Percentiles rank a stretch among this genome's conserved stretches.
Conservation (phyloP, 2,113 vertebrate species). For the Phycodurus eques region DNA sequence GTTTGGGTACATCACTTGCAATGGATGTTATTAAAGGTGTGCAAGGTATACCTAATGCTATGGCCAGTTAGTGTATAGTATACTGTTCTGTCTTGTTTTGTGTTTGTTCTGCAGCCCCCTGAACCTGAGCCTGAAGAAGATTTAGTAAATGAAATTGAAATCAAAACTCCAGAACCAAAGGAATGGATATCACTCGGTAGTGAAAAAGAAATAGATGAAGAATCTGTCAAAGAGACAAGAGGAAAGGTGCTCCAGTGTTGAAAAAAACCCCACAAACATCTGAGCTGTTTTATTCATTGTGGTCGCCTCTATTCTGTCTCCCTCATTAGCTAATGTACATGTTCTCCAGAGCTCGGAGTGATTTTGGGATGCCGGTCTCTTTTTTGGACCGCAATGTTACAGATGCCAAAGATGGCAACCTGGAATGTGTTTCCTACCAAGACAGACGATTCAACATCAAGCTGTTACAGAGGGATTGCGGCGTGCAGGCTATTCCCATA, state of each 20-base stretch:
- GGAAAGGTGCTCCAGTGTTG: slow-evolving; percentile 44
- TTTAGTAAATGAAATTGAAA: slow-evolving; percentile 45
- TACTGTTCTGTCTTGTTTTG: neutral
- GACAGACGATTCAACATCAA: slow-evolving; percentile 81
- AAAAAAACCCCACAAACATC: slow-evolving; percentile 3
- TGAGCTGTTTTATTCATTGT: neutral
- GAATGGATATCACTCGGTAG: slow-evolving; percentile 87
- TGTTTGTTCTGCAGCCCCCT: slow-evolving; percentile 62
- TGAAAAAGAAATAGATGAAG: slow-evolving; percentile 86
- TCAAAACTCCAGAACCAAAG: slow-evolving; percentile 67
- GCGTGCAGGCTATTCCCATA: slow-evolving; percentile 69
- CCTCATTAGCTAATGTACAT: slow-evolving; percentile 73
- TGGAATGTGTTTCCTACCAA: slow-evolving; percentile 78
- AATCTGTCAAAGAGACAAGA: slow-evolving; percentile 72
- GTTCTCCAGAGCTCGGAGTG: slow-evolving; percentile 71
- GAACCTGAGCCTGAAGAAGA: slow-evolving; percentile 54
- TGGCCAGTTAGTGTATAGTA: neutral
- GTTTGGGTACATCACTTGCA: neutral
- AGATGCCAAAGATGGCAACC: slow-evolving; percentile 65
- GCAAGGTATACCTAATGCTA: neutral
- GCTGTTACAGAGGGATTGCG: slow-evolving; percentile 75
- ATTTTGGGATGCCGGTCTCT: slow-evolving; percentile 69
- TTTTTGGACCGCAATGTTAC: slow-evolving; percentile 77
- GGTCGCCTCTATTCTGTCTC: neutral
- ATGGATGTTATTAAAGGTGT: neutral